These are phyloP conservation scores for Eugnorisma glareosa DNA, from an alignment of 2,888 invertebrate species.

Conservation along the genomic window DNA sequence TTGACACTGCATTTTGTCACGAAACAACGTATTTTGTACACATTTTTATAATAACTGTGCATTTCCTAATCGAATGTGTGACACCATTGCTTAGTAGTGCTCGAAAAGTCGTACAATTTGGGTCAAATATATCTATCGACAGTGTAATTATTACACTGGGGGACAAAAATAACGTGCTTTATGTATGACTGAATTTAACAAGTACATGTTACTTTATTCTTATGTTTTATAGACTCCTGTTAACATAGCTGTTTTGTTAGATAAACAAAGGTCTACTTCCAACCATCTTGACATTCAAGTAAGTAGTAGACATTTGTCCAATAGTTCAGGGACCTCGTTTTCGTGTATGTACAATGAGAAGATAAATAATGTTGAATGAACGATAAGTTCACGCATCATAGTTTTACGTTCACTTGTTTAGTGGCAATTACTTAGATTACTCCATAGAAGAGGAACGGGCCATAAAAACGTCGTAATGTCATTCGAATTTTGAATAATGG, in stretches of 20 bases:
- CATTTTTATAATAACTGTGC: constrained; percentile 53
- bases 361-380: constrained; percentile 66
- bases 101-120: constrained; percentile 35
- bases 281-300: constrained; percentile 58
- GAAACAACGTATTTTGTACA: constrained; percentile 63
- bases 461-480: constrained; percentile 14
- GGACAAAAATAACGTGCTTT: constrained; percentile 13
- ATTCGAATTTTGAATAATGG: constrained; percentile 27
- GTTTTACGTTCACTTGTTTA: constrained; percentile 55
- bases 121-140: constrained; percentile 39
- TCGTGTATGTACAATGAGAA: constrained; percentile 61
- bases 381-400: constrained; percentile 47
- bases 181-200: constrained; percentile 7
- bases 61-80: constrained; percentile 57
- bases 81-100: constrained; percentile 47
- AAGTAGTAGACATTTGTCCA: constrained; percentile 49
- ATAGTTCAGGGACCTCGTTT: constrained; percentile 69
- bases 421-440: constrained; percentile 30
- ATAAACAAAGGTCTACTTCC: constrained; percentile 43
- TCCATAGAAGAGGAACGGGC: background rate
- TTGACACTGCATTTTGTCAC: constrained; percentile 64
- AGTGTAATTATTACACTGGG: constrained; percentile 25
- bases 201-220: constrained; percentile 28
- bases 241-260: constrained; percentile 52
- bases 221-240: constrained; percentile 36